phyloP scores from a whole-genome alignment of 2,888 invertebrate genomes.

The Rotaria macrura region DNA sequence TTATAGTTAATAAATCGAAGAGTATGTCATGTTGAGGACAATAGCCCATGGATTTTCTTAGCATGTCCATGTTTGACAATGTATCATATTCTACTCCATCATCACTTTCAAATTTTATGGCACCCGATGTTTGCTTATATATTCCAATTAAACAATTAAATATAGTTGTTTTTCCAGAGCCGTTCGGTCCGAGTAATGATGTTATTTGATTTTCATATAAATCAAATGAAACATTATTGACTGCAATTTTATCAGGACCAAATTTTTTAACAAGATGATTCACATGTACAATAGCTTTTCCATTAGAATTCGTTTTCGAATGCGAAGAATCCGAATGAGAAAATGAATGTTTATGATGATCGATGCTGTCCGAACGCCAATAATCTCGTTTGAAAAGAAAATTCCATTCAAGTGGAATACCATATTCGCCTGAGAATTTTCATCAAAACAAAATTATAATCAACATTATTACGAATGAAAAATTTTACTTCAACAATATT shows the following conservation, averaged over 20 bases:
- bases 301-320: neutral
- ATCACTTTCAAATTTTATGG: neutral
- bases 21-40: constrained; percentile 11
- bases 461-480: too few species aligned
- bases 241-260: neutral
- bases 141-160: neutral
- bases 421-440: constrained; percentile 37
- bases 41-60: neutral
- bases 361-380: constrained; percentile 31
- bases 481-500: too few species aligned
- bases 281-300: neutral
- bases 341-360: neutral
- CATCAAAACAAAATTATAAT: too few species aligned
- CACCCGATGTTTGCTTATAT: neutral
- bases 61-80: neutral
- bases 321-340: neutral
- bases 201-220: neutral
- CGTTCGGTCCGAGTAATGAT: neutral
- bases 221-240: neutral
- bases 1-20: neutral
- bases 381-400: constrained; percentile 43
- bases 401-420: constrained; percentile 49
- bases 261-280: neutral
- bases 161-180: neutral
- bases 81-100: neutral